phyloP scores from a whole-genome alignment of 2,113 vertebrate species.

The Girardinichthys multiradiatus region DNA sequence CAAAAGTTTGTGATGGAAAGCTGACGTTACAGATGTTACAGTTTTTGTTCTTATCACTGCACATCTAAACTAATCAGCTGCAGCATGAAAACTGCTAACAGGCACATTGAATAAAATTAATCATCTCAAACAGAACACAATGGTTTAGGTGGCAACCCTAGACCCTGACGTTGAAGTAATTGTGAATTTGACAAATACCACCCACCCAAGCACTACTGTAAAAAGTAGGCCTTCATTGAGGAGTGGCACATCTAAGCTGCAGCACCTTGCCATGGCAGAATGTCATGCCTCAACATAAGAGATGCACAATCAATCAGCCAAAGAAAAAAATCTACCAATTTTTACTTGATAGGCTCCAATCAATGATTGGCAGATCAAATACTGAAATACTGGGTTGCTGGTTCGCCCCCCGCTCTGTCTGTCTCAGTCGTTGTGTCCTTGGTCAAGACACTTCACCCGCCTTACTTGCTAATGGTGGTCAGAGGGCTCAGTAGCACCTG shows the following conservation, averaged over 20 bases:
- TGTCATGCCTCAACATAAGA: not conserved
- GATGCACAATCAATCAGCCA: not conserved
- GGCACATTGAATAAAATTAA: not conserved
- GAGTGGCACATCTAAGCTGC: not conserved
- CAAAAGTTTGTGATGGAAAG: constrained; percentile 3
- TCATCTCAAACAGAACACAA: not conserved
- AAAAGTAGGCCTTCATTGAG: not conserved
- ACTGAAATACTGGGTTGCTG: too few relatives aligned
- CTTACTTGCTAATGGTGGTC: too few relatives aligned
- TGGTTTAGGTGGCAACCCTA: not conserved
- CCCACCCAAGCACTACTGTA: too few relatives aligned
- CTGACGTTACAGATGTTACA: constrained; percentile 3
- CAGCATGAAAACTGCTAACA: not conserved
- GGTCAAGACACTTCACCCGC: too few relatives aligned
- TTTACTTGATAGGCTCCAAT: too few relatives aligned
- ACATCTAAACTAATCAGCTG: not conserved
- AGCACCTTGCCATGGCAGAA: not conserved
- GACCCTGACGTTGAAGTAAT: not conserved
- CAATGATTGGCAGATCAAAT: not conserved
- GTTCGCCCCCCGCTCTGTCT: too few relatives aligned
- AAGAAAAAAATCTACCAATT: not conserved
- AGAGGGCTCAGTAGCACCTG: too few relatives aligned
- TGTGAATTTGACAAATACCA: constrained; percentile 1
- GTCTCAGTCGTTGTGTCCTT: too few relatives aligned
- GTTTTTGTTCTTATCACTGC: not conserved